Percentiles rank a stretch among this genome's conserved stretches.
These are phyloP conservation scores for Lophochroa leadbeateri DNA, from an alignment of 2,113 vertebrate species.

Conservation along the genomic window DNA sequence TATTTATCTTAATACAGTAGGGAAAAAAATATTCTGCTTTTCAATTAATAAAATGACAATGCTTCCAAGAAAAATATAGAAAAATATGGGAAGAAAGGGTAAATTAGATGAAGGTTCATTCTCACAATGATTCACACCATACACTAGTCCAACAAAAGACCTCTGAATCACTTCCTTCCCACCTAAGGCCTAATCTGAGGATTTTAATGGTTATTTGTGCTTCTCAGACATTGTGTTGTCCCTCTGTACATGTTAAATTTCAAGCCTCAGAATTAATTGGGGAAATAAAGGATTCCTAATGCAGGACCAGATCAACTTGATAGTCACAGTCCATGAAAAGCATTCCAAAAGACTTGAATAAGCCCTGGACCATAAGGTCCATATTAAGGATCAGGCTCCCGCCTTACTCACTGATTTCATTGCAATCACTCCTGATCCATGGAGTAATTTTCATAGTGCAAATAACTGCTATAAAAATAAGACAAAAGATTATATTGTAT, in stretches of 20 bases:
- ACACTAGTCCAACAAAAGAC: not conserved
- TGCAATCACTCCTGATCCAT: not conserved
- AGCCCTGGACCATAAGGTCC: not conserved
- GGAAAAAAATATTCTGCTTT: not conserved
- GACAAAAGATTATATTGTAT: not conserved
- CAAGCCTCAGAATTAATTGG: not conserved
- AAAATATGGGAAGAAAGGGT: not conserved
- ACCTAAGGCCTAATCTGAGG: not conserved
- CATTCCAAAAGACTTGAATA: not conserved
- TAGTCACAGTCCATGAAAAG: not conserved
- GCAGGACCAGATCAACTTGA: not conserved
- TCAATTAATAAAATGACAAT: not conserved
- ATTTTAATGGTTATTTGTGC: not conserved
- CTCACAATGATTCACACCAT: not conserved
- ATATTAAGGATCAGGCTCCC: not conserved
- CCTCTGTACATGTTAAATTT: not conserved
- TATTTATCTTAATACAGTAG: not conserved
- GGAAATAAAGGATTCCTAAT: not conserved
- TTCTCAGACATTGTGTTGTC: not conserved
- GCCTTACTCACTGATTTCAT: not conserved
- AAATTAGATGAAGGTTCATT: not conserved
- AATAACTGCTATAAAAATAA: not conserved
- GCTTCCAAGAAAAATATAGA: not conserved
- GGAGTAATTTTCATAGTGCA: not conserved
- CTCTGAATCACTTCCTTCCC: not conserved